Base-by-base conservation (phyloP, 2,888 invertebrate species). In the Allophyes oxyacanthae region DNA sequence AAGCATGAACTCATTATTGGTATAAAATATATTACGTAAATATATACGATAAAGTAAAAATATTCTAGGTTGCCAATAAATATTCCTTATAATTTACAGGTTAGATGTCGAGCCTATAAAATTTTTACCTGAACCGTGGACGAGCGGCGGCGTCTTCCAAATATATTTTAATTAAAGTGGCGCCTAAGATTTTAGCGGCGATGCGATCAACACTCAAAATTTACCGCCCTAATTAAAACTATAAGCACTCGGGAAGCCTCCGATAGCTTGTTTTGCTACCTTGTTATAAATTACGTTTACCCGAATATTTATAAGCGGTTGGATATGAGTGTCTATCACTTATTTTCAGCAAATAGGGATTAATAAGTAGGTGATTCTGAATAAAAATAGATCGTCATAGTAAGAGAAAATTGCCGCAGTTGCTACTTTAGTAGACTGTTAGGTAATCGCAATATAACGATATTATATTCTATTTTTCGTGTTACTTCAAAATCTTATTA, bases 201-300 rank as follows among this genome's bases (percentile, higher is more conserved):
- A 77, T 62, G 72, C 64, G 72, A 71, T 74, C 58, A 71, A 59
- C 68, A 71, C 58, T 64, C 65, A 58, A 75, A 75, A 76, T 75
- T 75, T 73, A 75, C 71, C 68, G 65, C 75, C 64, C 74, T 71
- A 77, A 77, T 75, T 75, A 77, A 75, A 75, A 77, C 75, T 75
- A 75, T 75, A 71, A 71, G 62, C 62, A 50, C 8, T 28, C 44
- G 50, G 63, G 42, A 44, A 64, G 51, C 50, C 52, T 49, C 44
- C 62, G 65, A 52, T 65, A 64, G 40, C 50, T 36, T 48, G 57
- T 55, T 28, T 49, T 60, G 42, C 50, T 52, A 63, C 30, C 60
- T 56, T 52, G 60, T 72, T 57, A 60, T 52, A 65, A 28, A 28
- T 28, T 28, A 56, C 49, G 20, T 57, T 50, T 38, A 61, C 33